Evolutionary conservation across 2,797 vertebrate genomes (phyloP).

Genomic region (Lagocephalus sceleratus): DNA sequence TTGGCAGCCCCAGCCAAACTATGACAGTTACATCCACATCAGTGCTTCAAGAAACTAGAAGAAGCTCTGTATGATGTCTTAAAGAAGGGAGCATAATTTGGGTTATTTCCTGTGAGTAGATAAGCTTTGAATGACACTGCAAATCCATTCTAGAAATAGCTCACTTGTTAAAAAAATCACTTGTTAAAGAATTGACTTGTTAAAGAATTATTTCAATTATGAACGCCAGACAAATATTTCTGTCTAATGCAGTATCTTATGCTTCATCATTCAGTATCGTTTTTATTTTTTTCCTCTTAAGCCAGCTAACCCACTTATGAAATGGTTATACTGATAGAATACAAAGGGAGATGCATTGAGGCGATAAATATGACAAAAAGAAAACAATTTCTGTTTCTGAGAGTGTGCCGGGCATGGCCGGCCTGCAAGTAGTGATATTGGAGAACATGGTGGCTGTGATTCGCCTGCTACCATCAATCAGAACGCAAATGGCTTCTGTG

Average conservation of each 20-base stretch:
- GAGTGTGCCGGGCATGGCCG: conserved; percentile 64
- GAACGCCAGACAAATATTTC: too few species aligned
- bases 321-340: too few species aligned
- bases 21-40: conserved; percentile 58
- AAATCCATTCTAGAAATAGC: too few species aligned
- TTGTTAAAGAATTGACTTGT: too few species aligned
- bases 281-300: too few species aligned
- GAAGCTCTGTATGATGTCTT: conserved; percentile 14
- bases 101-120: conserved; percentile 14
- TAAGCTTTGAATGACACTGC: neutral
- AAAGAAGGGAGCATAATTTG: conserved; percentile 11
- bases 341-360: conserved; percentile 16
- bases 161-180: too few species aligned
- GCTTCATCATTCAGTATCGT: too few species aligned
- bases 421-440: conserved; percentile 55
- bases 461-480: conserved; percentile 80
- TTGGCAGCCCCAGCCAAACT: conserved; percentile 44
- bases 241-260: too few species aligned
- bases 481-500: conserved; percentile 73
- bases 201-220: too few species aligned
- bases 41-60: conserved; percentile 34
- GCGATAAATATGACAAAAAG: conserved; percentile 61
- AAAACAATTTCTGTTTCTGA: conserved; percentile 66
- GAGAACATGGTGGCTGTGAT: conserved; percentile 72
- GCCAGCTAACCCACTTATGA: conserved; percentile 15